phyloP scores from a whole-genome alignment of 2,113 vertebrate species.

The Thalassarche chlororhynchos region DNA sequence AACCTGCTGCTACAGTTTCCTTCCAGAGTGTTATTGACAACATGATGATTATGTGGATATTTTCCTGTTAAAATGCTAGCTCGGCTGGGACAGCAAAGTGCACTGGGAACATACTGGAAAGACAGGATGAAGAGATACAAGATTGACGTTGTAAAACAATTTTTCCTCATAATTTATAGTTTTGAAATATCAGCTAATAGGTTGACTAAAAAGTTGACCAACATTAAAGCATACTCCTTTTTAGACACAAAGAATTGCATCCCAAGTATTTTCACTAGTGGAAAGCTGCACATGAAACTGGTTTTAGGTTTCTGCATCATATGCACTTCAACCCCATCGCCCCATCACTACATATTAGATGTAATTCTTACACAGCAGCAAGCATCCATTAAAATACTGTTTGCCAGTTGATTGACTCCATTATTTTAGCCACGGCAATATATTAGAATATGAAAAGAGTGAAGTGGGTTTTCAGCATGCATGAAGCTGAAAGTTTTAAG shows the following conservation, averaged over 20 bases:
- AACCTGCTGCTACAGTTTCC: conserved; percentile 95
- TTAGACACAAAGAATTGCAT: neutral
- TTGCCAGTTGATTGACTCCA: neutral
- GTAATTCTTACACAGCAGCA: fast-evolving
- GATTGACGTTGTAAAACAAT: neutral
- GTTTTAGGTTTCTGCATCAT: neutral
- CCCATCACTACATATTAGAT: neutral
- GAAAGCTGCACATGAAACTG: neutral
- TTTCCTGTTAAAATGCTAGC: conserved; percentile 97
- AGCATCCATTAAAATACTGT: neutral
- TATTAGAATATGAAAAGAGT: neutral
- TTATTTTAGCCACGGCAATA: neutral
- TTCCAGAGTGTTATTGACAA: conserved; percentile 95
- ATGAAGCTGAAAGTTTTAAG: neutral
- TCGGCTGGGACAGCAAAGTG: conserved; percentile 95
- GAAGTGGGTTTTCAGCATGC: neutral
- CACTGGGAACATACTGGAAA: conserved; percentile 92
- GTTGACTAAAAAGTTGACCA: neutral
- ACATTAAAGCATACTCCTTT: neutral
- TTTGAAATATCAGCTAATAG: neutral
- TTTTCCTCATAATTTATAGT: neutral
- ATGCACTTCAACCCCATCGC: neutral
- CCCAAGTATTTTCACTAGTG: neutral
- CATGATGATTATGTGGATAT: conserved; percentile 96
- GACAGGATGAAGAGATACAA: neutral